Percentiles rank a stretch among this genome's conserved stretches.
Evolutionary conservation across 2,888 invertebrate genomes (phyloP).

Genomic region (Lasioglossum leucozonium): DNA sequence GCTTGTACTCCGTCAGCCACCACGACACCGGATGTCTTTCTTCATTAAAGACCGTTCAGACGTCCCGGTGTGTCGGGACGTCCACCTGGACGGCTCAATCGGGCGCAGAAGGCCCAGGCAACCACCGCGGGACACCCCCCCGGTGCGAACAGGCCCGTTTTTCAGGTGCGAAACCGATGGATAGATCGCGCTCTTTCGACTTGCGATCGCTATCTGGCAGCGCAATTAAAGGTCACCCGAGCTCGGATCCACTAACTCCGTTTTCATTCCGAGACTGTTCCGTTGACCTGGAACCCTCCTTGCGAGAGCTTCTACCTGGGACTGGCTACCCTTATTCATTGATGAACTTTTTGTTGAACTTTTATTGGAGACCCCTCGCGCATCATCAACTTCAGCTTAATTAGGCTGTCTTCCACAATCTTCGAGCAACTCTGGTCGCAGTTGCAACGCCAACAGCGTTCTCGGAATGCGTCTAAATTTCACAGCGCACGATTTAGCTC

Average conservation of each 20-base stretch:
- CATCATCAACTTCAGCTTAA: background rate
- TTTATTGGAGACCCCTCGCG: background rate
- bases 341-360: no score
- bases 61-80: constrained; percentile 70
- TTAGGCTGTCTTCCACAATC: background rate
- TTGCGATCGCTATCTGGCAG: constrained; percentile 53
- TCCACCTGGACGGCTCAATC: constrained; percentile 75
- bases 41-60: constrained; percentile 74
- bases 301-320: background rate
- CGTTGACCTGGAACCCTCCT: background rate
- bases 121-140: constrained; percentile 58
- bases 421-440: no score
- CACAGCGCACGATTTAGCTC: background rate
- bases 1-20: constrained; percentile 75
- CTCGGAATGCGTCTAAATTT: background rate
- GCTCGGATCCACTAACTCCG: constrained; percentile 38
- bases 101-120: constrained; percentile 29
- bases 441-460: background rate
- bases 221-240: constrained; percentile 70
- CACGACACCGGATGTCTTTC: constrained; percentile 73
- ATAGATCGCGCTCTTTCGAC: constrained; percentile 53
- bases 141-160: constrained; percentile 59
- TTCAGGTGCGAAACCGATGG: constrained; percentile 51
- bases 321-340: background rate
- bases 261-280: constrained; percentile 12